These are phyloP conservation scores for Phyllotis vaccarum DNA, from an alignment of 2,797 vertebrate species.

Conservation along the genomic window DNA sequence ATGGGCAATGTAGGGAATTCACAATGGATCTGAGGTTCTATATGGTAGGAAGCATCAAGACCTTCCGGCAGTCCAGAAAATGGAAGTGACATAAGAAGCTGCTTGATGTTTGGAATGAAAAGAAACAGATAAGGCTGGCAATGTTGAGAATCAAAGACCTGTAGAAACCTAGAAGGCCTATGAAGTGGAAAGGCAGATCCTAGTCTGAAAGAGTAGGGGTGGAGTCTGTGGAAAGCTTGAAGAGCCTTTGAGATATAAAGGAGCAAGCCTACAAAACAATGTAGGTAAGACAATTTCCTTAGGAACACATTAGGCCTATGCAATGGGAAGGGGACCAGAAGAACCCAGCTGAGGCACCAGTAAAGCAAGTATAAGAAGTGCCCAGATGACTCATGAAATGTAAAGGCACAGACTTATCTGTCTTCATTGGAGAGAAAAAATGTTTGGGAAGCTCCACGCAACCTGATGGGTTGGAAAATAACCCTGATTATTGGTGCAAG, in stretches of 20 bases:
- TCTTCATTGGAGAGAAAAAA: neutral
- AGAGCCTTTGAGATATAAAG: neutral
- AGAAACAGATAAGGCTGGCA: neutral
- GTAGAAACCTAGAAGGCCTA: neutral
- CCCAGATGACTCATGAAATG: neutral
- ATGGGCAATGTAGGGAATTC: no score
- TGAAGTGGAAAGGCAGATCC: neutral
- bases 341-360: neutral
- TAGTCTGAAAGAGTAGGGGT: fast-evolving
- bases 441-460: neutral
- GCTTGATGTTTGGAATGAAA: neutral
- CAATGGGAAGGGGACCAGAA: neutral
- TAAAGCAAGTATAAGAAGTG: neutral
- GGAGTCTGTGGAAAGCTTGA: no score
- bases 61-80: neutral
- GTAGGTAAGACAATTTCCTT: no score
- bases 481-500: neutral
- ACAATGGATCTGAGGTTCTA: neutral
- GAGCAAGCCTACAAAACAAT: neutral
- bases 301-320: neutral
- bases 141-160: neutral
- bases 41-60: neutral
- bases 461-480: neutral
- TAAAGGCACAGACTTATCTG: neutral
- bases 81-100: neutral